phyloP scores from a whole-genome alignment of 2,797 vertebrate species.

The Euphonia xanthogaster region DNA sequence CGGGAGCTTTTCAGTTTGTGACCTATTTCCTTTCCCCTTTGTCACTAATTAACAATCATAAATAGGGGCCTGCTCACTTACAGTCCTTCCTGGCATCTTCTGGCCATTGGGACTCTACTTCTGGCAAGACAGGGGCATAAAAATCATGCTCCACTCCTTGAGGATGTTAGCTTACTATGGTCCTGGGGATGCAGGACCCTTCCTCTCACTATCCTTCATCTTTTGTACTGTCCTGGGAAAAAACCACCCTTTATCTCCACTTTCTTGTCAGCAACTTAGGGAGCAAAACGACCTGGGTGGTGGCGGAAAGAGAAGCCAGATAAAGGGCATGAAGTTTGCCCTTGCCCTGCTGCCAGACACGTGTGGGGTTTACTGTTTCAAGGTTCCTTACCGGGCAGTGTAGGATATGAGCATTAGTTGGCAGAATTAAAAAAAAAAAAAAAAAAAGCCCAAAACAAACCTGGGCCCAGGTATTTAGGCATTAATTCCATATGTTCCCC shows the following conservation, averaged over 20 bases:
- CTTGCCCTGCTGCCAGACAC: not conserved
- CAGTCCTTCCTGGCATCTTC: not conserved
- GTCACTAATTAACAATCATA: not conserved
- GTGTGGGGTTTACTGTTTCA: not conserved
- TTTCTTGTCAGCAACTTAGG: not conserved
- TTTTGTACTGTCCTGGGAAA: not conserved
- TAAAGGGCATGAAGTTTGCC: not conserved
- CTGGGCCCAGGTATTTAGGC: not conserved
- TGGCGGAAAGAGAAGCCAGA: not conserved
- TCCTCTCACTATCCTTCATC: not conserved
- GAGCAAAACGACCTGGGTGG: not conserved
- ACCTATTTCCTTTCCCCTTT: not conserved
- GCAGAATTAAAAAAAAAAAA: not conserved
- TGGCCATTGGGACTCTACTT: not conserved
- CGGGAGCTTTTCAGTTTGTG: not conserved
- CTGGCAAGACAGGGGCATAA: not conserved
- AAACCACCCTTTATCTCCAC: not conserved
- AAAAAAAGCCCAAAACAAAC: no score
- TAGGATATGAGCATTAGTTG: not conserved
- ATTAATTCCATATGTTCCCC: not conserved
- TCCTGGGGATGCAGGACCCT: not conserved
- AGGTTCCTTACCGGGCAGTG: fast-evolving
- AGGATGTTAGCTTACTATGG: not conserved
- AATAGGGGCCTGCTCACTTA: not conserved
- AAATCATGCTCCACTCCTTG: not conserved